Evolutionary conservation across 1,140 invertebrate genomes (phyloP), one percentile per base, ranked within the genome.

Genomic region (Drosophila triauraria): DNA sequence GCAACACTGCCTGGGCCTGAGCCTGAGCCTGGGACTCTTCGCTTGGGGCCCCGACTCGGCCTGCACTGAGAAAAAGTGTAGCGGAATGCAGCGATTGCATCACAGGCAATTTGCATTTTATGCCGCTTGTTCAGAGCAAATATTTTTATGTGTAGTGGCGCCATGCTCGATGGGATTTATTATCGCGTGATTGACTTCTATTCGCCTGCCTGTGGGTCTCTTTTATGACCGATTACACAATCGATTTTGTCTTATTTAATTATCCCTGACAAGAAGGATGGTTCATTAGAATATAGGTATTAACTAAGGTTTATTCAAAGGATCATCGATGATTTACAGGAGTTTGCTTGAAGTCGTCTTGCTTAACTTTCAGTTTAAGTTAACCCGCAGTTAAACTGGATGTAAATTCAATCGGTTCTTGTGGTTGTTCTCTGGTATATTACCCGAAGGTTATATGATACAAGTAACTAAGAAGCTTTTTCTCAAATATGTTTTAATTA

Each of bases 1-100:
- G 88, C 88, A 91, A 91, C 88, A 91, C 83, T 91, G 88, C 69
- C 46, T 59, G 27, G 67, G 68, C 43, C 62, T 53, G 27, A 6
- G 27, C 27, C 44, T 51, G 25, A 54, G 68, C 53, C 57, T 61
- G 65, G 38, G 62, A 69, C 44, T 64, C 51, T 75, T 44, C 17
- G 42, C 64, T 46, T 42, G 23, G 42, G 15, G 32, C 32, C 32
- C 63, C 63, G 25, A 71, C 63, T 20, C 56, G 50, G 43, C 15
- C 68, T 53, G 48, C 67, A 67, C 68, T 72, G 69, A n/a, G 20
- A 57, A 38, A 70, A 65, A 57, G n/a, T 23, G 17, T 15, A 23
- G 12, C 2, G 12, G 35, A 6, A 54, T 17, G 3, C 7, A 54
- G 0, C 3, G 1, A 13, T 54, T 54, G 17, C 51, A 38, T 38